Evolutionary conservation across 2,888 invertebrate species (phyloP), one percentile per base, ranked within the genome.

Genomic region (Drosophila flavopinicola): DNA sequence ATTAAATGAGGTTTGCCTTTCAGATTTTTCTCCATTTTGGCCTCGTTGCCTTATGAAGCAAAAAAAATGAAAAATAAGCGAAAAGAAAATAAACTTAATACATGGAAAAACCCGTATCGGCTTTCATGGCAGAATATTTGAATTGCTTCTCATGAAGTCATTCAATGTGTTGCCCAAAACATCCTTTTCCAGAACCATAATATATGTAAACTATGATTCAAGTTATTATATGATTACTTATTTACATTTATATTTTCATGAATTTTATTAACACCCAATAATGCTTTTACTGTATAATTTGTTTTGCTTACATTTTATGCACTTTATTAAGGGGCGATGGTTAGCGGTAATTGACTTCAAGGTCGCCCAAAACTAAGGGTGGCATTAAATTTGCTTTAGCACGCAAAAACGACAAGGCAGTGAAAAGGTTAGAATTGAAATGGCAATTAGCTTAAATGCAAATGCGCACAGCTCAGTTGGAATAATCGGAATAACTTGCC

Each of bases 371-470:
- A 11, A 17, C 15, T 38, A 37, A 37, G 37, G 37, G 35, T 32
- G 15, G 29, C 48, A 35, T 33, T 61, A 10, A 37, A 20, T 27
- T 30, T 33, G 10, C 9, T 11, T 33, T 35, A 20, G 23, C 67
- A 49, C 60, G 69, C 61, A 13, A 66, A 29, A 20, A 10, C 47
- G 27, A n/a, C 30, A 24, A 5, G 42, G 29, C 32, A 37, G 44
- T 33, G 35, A 17, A 71, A 75, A 69, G 75, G 56, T 75, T 64
- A 38, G 38, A 29, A 15, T 17, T 38, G 27, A 57, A 57, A 51
- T 42, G 64, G 65, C 71, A 71, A 75, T 71, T 54, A 64, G 57
- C 64, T 54, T n/a, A 75, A 63, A 71, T 75, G 70, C 49, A 71
- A 71, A 75, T 64, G 13, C 13, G 30, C 4, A 15, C 6, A 52